Conservation (phyloP, 1,140 invertebrate species). For the Orius insidiosus region DNA sequence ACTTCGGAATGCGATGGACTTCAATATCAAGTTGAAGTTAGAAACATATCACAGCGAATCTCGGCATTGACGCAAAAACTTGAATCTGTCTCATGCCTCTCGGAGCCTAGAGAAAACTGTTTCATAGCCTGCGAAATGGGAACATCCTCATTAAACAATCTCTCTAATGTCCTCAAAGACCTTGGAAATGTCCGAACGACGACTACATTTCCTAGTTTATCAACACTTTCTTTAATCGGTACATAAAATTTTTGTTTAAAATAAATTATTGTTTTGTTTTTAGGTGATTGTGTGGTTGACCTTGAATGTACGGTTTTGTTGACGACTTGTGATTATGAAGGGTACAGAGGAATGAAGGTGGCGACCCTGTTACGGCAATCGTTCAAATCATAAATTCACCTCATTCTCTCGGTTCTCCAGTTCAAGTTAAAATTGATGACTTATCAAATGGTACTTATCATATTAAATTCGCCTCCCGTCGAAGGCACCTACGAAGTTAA, state of each 20-base stretch:
- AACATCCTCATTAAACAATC: conserved; percentile 28
- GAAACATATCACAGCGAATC: conserved; percentile 79
- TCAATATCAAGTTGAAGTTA: conserved; percentile 78
- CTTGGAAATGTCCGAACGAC: conserved; percentile 51
- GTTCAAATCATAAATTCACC: conserved; percentile 26
- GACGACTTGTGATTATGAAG: conserved; percentile 76
- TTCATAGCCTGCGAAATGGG: conserved; percentile 71
- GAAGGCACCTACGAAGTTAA: conserved; percentile 40
- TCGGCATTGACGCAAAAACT: conserved; percentile 71
- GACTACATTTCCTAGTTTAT: conserved; percentile 64
- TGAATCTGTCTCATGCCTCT: conserved; percentile 59
- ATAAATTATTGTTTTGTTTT: conserved; percentile 2
- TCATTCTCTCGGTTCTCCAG: conserved; percentile 23
- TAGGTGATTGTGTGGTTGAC: conserved; percentile 35
- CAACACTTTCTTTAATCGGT: conserved; percentile 25
- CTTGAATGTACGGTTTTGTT: conserved; percentile 49
- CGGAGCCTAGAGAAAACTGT: conserved; percentile 78
- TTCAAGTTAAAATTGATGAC: conserved; percentile 46
- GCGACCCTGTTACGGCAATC: conserved; percentile 61
- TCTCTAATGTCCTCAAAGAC: conserved; percentile 2
- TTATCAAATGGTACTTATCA: conserved; percentile 66
- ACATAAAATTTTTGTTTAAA: conserved; percentile 3
- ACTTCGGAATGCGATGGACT: conserved; percentile 74
- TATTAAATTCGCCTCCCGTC: conserved; percentile 31
- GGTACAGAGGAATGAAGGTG: conserved; percentile 59